Evolutionary conservation across 2,797 vertebrate genomes (phyloP), one percentile per base, ranked within the genome.

Genomic region (Anniella stebbinsi): DNA sequence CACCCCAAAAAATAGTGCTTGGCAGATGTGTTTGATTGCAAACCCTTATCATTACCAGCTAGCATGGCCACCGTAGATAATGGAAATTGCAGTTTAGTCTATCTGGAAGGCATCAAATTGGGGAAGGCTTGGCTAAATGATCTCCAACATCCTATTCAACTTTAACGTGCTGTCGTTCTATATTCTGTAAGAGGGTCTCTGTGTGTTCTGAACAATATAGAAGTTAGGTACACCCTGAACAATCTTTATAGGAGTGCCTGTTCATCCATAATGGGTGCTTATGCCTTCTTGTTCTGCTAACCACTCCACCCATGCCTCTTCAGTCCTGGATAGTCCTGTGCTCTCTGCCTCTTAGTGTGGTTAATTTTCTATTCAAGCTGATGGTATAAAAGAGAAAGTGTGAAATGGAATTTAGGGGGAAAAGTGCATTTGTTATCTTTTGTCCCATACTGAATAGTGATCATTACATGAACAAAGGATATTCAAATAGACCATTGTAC

Each of bases 311-410:
- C 36, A 30, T 33, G 30, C 76, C 80, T 87, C 88, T 91, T 94
- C 92, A 94, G 93, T 91, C 94, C 90, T 94, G 90, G 88, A 87
- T 91, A 91, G 94, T 96, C 95, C 93, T 91, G 90, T 41, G 93
- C 93, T 92, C 93, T 92, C 93, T 86, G 2, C 57, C 78, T 90
- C 91, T 90, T 82, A 3, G 84, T 38, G 67, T 92, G 90, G 96
- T 92, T 94, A 92, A 94, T 87, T 80, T 86, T 63, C 93, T 93
- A 95, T 91, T 91, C 87, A 92, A 9, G 0, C 89, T 76, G 80
- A 11, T 54, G 70, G 45, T 63, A 75, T 1, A 8, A 17, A 75
- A 93, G 84, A 84, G 63, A 78, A 33, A 0, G 51, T 11, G 77
- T 0, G 36, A 87, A 91, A 91, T 94, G 89, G 92, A 88, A 92